phyloP scores from a whole-genome alignment of 2,797 vertebrate genomes.

The Mormyrops boulengeri region DNA sequence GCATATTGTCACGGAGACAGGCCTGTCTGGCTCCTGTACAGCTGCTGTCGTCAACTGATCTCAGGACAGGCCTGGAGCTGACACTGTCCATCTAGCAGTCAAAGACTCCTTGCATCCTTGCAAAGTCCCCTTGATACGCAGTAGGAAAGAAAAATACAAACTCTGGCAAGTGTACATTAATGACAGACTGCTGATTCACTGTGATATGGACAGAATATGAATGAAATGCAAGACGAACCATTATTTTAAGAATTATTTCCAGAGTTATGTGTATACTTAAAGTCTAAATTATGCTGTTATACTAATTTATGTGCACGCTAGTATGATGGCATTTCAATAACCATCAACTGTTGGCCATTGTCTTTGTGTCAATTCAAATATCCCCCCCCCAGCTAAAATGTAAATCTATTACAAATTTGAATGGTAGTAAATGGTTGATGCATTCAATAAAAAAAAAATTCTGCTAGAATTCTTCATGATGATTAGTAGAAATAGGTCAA shows the following conservation, averaged over 20 bases:
- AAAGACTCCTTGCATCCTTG: background rate
- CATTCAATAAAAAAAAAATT: background rate
- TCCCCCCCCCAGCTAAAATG: background rate
- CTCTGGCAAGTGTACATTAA: background rate
- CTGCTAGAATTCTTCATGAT: background rate
- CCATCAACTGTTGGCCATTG: background rate
- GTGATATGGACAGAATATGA: background rate
- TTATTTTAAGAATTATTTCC: background rate
- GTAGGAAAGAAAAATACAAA: background rate
- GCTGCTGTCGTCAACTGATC: background rate
- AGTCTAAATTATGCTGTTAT: background rate
- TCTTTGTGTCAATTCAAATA: background rate
- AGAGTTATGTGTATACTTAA: background rate
- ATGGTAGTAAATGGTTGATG: background rate
- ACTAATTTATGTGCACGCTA: background rate
- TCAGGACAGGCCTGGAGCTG: background rate
- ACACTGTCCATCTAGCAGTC: constrained; percentile 15
- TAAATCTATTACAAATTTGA: background rate
- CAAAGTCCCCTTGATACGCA: background rate
- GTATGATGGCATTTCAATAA: background rate
- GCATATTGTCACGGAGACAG: constrained; percentile 21
- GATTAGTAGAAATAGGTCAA: background rate
- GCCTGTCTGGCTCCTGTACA: constrained; percentile 8
- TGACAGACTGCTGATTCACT: background rate
- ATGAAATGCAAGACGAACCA: background rate